A percentile compares a stretch with the other conserved stretches of the same genome.
These are phyloP conservation scores for Limnodromus scolopaceus DNA, from an alignment of 2,797 vertebrate genomes.

Conservation along the genomic window DNA sequence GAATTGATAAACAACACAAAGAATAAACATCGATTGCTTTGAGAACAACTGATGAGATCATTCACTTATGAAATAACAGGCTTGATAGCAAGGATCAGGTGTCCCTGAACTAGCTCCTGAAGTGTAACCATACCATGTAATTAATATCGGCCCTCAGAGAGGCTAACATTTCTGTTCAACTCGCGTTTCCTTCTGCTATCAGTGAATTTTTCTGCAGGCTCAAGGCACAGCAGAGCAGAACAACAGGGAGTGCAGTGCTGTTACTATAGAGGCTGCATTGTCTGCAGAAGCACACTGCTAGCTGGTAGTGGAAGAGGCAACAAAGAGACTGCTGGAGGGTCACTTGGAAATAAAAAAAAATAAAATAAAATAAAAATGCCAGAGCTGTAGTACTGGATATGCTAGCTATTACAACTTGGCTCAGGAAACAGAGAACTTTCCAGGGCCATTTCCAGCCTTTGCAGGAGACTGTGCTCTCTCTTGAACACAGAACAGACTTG, in stretches of 20 bases:
- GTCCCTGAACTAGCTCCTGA: background rate
- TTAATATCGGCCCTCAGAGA: slow-evolving; percentile 34
- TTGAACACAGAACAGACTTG: background rate
- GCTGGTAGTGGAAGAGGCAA: background rate
- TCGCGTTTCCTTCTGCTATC: background rate
- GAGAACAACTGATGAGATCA: slow-evolving; percentile 21
- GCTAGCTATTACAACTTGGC: slow-evolving; percentile 27
- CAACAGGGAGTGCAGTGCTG: background rate
- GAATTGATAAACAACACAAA: background rate
- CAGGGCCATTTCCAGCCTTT: slow-evolving; percentile 30
- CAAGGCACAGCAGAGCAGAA: background rate
- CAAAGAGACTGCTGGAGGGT: slow-evolving; percentile 18
- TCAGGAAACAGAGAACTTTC: background rate
- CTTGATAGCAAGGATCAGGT: slow-evolving; percentile 27
- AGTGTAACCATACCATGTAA: slow-evolving; percentile 23
- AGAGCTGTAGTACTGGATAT: background rate
- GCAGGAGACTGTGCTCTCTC: background rate
- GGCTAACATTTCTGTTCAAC: background rate
- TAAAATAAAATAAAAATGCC: no score
- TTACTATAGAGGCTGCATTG: background rate
- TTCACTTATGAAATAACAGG: slow-evolving; percentile 33
- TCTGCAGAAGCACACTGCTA: background rate
- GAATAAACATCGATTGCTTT: slow-evolving; percentile 13
- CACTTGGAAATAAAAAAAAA: background rate
- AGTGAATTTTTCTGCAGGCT: background rate